Percentiles rank a stretch among this genome's conserved stretches.
phyloP scores from a whole-genome alignment of 2,888 invertebrate genomes.

The Aricia artaxerxes region DNA sequence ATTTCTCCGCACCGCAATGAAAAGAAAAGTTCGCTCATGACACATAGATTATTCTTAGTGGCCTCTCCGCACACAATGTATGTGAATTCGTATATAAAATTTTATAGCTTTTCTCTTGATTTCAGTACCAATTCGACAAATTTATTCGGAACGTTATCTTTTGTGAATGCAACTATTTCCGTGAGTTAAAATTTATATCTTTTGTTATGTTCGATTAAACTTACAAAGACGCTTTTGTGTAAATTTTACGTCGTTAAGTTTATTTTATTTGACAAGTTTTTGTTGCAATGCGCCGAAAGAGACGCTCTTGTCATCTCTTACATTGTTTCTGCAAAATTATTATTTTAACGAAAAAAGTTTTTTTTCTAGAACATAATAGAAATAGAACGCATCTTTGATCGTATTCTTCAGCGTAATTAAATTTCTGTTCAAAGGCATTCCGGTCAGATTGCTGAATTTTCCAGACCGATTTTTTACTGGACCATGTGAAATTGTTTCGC shows the following conservation, averaged over 20 bases:
- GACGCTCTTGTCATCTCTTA: neutral
- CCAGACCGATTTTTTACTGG: slow-evolving; percentile 26
- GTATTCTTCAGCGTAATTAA: slow-evolving; percentile 30
- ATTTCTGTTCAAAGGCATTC: slow-evolving; percentile 32
- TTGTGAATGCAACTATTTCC: slow-evolving; percentile 34
- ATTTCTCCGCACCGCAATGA: slow-evolving; percentile 58
- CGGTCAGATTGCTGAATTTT: slow-evolving; percentile 28
- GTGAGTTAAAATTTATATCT: slow-evolving; percentile 29
- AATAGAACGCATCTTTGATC: slow-evolving; percentile 1
- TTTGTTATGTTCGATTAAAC: slow-evolving; percentile 31
- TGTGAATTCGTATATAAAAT: slow-evolving; percentile 67
- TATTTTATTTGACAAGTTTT: slow-evolving; percentile 20
- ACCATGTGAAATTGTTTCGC: slow-evolving; percentile 30
- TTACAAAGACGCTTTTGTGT: slow-evolving; percentile 26
- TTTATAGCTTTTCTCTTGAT: slow-evolving; percentile 59
- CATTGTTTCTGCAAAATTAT: neutral
- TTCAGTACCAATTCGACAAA: slow-evolving; percentile 54
- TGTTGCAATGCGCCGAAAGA: neutral
- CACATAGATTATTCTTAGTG: slow-evolving; percentile 67
- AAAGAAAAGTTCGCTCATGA: slow-evolving; percentile 66
- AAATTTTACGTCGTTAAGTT: slow-evolving; percentile 29
- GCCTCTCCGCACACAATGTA: slow-evolving; percentile 68
- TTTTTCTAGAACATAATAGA: neutral
- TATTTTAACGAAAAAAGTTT: neutral
- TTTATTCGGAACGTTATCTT: slow-evolving; percentile 37